Percentiles rank a stretch among this genome's conserved stretches.
These are phyloP conservation scores for Hafferia zeledoni DNA, from an alignment of 2,797 vertebrate genomes.

Conservation along the genomic window DNA sequence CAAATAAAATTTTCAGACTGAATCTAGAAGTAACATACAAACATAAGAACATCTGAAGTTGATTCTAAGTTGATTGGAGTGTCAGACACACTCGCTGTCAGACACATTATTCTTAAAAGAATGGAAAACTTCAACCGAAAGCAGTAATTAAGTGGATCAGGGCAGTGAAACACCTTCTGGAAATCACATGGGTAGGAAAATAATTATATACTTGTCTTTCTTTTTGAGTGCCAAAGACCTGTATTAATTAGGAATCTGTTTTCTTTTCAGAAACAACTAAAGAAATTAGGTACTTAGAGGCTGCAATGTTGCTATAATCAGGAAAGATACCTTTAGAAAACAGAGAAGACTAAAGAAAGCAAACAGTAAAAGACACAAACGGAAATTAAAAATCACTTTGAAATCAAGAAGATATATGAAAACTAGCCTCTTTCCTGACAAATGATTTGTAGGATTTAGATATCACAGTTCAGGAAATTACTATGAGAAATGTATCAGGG, in stretches of 20 bases:
- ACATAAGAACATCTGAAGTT: not conserved
- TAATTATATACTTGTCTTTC: not conserved
- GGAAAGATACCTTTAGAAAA: not conserved
- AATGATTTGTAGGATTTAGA: not conserved
- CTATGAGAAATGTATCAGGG: not conserved
- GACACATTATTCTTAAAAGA: not conserved
- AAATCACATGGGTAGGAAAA: not conserved
- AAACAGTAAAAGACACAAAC: not conserved
- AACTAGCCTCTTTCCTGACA: not conserved
- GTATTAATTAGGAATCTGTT: not conserved
- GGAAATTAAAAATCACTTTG: not conserved
- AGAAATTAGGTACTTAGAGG: not conserved
- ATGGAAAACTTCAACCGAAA: not conserved
- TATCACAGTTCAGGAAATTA: not conserved
- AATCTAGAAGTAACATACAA: not conserved
- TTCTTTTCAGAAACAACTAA: not conserved
- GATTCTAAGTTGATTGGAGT: not conserved
- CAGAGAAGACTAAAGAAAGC: not conserved
- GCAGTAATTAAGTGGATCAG: not conserved
- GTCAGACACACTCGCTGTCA: not conserved
- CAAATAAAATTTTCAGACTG: not conserved
- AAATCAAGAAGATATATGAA: not conserved
- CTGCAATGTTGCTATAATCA: not conserved
- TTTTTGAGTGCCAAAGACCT: not conserved
- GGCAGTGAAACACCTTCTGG: not conserved